Evolutionary conservation across 2,113 vertebrate genomes (phyloP), one percentile per base, ranked within the genome.

Genomic region (Jaculus jaculus): DNA sequence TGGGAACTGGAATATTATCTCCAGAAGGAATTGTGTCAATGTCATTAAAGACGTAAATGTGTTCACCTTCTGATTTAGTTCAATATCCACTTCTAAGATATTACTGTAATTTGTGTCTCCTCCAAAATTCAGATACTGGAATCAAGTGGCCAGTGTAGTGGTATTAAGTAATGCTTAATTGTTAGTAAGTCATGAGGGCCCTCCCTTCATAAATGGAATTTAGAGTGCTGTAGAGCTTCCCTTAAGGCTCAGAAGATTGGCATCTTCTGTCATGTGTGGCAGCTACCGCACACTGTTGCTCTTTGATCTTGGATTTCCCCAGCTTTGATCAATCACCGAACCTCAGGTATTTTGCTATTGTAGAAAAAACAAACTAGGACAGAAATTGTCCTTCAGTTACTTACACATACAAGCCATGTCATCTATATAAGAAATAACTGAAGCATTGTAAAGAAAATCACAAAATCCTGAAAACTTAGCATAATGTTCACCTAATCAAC

Each of bases 401-500:
- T 75, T 32, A 28, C 18, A 63, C 28, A 58, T 66, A 39, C 23
- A 30, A 85, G 28, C 26, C 42, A 66, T 42, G 2, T 32, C 34
- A 81, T 9, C 34, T 3, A 23, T 26, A 10, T 30, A 68, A 90
- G 58, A 47, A n/a, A 10, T 68, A 80, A 87, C 17, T 65, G 6
- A 9, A 80, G n/a, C 39, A 51, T 71, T 92, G 82, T 61, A 90
- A 77, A 90, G 8, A 94, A 87, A 58, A 69, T 83, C 18, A 83
- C 28, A 89, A 74, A 83, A 89, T 75, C 18, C 37, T 72, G 1
- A 51, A 77, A 66, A 63, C 32, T 47, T 85, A 34, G 75, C 21
- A 21, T 21, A 20, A 51, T 7, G 26, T 54, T 69, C 30, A 89
- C 23, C 32, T 73, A 23, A 21, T 11, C 15, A n/a, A n/a, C 65